A percentile compares a stretch with the other conserved stretches of the same genome.
Conservation (phyloP, 2,797 vertebrate genomes). For the Channallabes apus region DNA sequence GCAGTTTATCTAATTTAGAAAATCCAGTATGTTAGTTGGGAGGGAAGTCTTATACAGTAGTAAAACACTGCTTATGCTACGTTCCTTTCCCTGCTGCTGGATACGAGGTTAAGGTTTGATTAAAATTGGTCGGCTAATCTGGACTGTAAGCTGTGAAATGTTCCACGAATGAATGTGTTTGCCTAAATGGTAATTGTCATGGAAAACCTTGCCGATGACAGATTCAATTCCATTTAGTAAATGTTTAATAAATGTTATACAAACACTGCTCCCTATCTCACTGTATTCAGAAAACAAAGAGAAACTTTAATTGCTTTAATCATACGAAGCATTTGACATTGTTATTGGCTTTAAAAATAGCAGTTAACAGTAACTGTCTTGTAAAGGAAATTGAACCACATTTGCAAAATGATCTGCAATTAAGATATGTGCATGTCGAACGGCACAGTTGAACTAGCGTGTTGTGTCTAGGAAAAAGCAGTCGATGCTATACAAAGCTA, state of each 20-base stretch:
- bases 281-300: constrained; percentile 90
- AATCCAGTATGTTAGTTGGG: constrained; percentile 78
- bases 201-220: constrained; percentile 90
- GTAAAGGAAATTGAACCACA: constrained; percentile 84
- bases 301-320: constrained; percentile 99
- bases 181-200: constrained; percentile 91
- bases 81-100: constrained; percentile 59
- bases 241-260: constrained; percentile 95
- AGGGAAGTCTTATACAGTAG: constrained; percentile 56
- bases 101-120: constrained; percentile 71
- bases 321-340: constrained; percentile 89
- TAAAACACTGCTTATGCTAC: constrained; percentile 74
- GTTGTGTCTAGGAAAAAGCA: constrained; percentile 78
- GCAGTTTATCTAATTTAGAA: constrained; percentile 81
- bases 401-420: constrained; percentile 82
- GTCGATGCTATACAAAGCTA: constrained; percentile 76
- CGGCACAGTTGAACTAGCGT: constrained; percentile 65
- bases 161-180: constrained; percentile 85
- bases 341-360: constrained; percentile 89
- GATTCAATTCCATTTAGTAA: constrained; percentile 96
- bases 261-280: constrained; percentile 85
- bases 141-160: constrained; percentile 71
- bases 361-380: constrained; percentile 90
- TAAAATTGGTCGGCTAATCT: constrained; percentile 76
- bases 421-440: constrained; percentile 79